These are phyloP conservation scores for Tinamus guttatus DNA, from an alignment of 2,113 vertebrate genomes.

Conservation along the genomic window DNA sequence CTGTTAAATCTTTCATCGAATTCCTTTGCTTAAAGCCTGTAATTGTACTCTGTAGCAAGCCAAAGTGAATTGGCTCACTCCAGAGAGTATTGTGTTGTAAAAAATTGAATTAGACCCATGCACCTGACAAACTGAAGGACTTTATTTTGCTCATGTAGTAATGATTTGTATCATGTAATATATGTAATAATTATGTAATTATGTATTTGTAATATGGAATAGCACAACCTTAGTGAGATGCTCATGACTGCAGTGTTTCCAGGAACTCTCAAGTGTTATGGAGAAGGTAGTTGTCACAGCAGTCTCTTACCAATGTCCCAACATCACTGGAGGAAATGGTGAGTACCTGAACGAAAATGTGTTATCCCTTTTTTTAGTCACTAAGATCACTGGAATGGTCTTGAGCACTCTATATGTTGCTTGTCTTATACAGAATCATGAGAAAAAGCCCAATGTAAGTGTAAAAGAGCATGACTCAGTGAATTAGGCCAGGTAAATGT, in stretches of 20 bases:
- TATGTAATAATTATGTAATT: background rate
- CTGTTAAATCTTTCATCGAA: slow-evolving; percentile 10
- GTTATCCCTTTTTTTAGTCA: background rate
- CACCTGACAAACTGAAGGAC: background rate
- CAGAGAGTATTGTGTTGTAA: background rate
- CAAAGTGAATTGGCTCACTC: slow-evolving; percentile 16
- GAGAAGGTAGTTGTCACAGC: background rate
- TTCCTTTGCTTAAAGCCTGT: slow-evolving; percentile 11
- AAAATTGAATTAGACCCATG: slow-evolving; percentile 12
- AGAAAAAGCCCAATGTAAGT: background rate
- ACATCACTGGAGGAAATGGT: background rate
- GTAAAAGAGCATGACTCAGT: background rate
- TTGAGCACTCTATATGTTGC: background rate
- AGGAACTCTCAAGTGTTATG: background rate
- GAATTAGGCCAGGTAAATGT: background rate
- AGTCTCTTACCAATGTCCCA: background rate
- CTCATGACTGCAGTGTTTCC: background rate
- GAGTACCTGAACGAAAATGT: background rate
- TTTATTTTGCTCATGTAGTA: background rate
- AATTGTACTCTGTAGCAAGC: slow-evolving; percentile 44
- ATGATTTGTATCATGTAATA: background rate
- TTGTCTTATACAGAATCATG: background rate
- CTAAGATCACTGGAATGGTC: background rate
- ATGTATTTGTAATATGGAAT: background rate
- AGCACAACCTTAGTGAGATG: background rate